Evolutionary conservation across 2,888 invertebrate species (phyloP), one percentile per base, ranked within the genome.

Genomic region (Scaptomyza caliginosa): DNA sequence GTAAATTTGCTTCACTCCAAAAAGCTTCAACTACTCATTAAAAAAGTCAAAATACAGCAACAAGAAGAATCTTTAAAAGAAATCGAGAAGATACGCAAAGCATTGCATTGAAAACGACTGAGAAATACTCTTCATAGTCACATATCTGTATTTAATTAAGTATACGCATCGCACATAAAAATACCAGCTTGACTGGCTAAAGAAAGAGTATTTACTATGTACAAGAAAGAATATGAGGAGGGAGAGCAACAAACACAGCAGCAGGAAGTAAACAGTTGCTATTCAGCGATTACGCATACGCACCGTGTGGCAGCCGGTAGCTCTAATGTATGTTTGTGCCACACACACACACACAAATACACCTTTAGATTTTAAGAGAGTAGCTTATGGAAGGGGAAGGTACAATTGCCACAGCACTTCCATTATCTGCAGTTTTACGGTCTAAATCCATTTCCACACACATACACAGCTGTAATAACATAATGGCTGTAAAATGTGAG

Each of bases 371-470:
- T n/a, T n/a, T 24, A n/a, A 42, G 28, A 3, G n/a, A n/a, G n/a
- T n/a, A 26, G 16, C n/a, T n/a, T 6, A 8, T 6, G 19, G 11
- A 13, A 19, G 19, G 2, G 13, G 24, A 2, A 19, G 17, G n/a
- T 8, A 32, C 13, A 51, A 63, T 32, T 39, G 54, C 48, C 38
- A 65, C 38, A 34, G 66, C 32, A 34, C 54, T 39, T 52, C 78
- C 68, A 85, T 80, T 80, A 80, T 85, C 82, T 78, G 67, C 82
- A 80, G 65, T 86, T 83, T 86, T 83, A 86, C 86, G 86, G 86
- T 86, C 86, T 73, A 86, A 75, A 86, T 83, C 71, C 83, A 84
- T 70, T 86, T 75, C 65, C 75, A 72, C 30, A 56, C 36, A 46
- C 45, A 50, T 26, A 50, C 19, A 39, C 51, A 74, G 66, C 67